Conservation (phyloP, 2,797 vertebrate species). For the Antennarius maculatus region DNA sequence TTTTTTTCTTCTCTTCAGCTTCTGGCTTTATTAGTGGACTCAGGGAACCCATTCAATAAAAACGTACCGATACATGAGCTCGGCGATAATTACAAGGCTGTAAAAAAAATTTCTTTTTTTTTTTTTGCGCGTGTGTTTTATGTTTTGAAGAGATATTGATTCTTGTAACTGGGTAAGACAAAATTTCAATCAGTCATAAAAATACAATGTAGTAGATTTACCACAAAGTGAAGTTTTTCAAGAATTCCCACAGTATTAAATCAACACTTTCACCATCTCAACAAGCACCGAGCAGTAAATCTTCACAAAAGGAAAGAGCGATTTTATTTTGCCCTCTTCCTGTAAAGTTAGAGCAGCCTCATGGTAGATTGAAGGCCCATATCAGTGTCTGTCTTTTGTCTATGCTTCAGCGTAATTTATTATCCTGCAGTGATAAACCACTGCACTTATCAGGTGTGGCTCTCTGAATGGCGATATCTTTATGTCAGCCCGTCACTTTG, state of each 20-base stretch:
- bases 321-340: slow-evolving; percentile 56
- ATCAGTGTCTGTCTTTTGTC: slow-evolving; percentile 51
- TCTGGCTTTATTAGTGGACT: not conserved
- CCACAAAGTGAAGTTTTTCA: slow-evolving; percentile 30
- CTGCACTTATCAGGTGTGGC: slow-evolving; percentile 12
- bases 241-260: slow-evolving; percentile 54
- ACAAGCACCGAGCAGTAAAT: slow-evolving; percentile 51
- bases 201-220: slow-evolving; percentile 33
- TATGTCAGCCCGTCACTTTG: not conserved
- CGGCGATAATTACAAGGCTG: not conserved
- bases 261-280: slow-evolving; percentile 36
- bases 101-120: not conserved
- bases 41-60: not conserved
- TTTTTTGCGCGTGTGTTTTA: not conserved
- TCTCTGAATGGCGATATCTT: slow-evolving; percentile 8
- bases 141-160: not conserved
- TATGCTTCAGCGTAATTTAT: slow-evolving; percentile 53
- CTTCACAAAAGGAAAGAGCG: slow-evolving; percentile 45
- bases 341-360: slow-evolving; percentile 56
- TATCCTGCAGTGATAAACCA: slow-evolving; percentile 28
- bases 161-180: slow-evolving; percentile 2
- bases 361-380: slow-evolving; percentile 55
- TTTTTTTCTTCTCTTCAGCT: not conserved
- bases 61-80: not conserved
- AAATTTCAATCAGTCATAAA: slow-evolving; percentile 31